Evolutionary conservation across 2,888 invertebrate genomes (phyloP).

Genomic region (Physocephala rufipes): DNA sequence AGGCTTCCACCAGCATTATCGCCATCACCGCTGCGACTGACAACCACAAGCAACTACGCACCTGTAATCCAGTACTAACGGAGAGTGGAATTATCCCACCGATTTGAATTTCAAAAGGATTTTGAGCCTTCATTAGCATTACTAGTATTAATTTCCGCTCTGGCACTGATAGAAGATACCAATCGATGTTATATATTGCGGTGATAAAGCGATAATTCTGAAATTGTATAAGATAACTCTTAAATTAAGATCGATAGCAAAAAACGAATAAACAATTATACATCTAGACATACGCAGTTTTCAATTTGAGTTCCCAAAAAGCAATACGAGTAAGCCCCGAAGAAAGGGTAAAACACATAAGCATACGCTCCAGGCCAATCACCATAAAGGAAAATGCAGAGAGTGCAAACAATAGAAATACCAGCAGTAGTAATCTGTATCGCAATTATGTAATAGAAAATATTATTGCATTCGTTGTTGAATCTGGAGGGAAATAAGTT

Average conservation of each 20-base stretch:
- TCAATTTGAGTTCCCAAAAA: constrained; percentile 6
- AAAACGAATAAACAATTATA: neutral
- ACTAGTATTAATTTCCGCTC: neutral
- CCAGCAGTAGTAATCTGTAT: neutral
- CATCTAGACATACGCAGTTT: neutral
- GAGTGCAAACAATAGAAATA: neutral
- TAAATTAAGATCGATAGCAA: no score
- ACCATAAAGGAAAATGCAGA: neutral
- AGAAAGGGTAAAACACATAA: constrained; percentile 3
- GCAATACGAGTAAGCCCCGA: constrained; percentile 1
- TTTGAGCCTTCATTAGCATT: constrained; percentile 8
- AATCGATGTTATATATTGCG: constrained; percentile 9
- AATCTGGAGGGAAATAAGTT: neutral
- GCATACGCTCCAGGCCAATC: constrained; percentile 2
- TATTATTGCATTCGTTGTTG: neutral
- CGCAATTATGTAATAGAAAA: neutral
- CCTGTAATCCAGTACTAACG: constrained; percentile 8
- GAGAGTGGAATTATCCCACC: constrained; percentile 13
- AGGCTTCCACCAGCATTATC: neutral
- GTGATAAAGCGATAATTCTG: neutral
- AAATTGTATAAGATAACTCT: neutral
- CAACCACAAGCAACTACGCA: no score
- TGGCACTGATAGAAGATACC: neutral
- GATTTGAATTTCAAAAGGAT: neutral
- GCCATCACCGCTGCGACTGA: no score